Evolutionary conservation across 2,113 vertebrate genomes (phyloP).

Genomic region (Labeo catla): DNA sequence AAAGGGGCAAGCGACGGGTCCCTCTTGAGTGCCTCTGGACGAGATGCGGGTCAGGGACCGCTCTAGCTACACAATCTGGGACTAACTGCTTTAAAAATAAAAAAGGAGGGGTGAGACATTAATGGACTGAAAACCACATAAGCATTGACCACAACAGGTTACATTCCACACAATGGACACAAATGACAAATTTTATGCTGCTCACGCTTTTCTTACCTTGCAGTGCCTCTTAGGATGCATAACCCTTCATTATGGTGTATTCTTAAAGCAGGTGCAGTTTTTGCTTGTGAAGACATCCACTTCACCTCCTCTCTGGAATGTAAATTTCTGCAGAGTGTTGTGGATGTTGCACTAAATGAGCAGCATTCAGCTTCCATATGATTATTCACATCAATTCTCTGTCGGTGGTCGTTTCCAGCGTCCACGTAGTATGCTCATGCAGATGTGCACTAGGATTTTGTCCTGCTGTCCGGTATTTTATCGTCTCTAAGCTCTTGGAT

Average conservation of each 20-base stretch:
- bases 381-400: constrained; percentile 42
- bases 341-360: constrained; percentile 39
- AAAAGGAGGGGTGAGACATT: background rate
- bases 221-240: constrained; percentile 16
- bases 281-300: constrained; percentile 4
- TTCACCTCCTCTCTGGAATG: constrained; percentile 13
- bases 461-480: background rate
- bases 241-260: background rate
- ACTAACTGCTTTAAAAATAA: background rate
- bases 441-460: constrained; percentile 36
- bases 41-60: constrained; percentile 22
- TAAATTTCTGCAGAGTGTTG: constrained; percentile 15
- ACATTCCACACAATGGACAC: background rate
- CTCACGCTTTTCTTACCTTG: constrained; percentile 42
- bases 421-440: background rate
- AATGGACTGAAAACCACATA: background rate
- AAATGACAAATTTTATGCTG: background rate
- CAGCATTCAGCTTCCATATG: constrained; percentile 29
- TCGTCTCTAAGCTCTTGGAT: constrained; percentile 20
- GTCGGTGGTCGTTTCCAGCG: constrained; percentile 13
- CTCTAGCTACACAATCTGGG: constrained; percentile 11
- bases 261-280: background rate
- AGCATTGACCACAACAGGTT: constrained; percentile 40
- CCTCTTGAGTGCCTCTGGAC: constrained; percentile 9
- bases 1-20: constrained; percentile 42